A percentile compares a stretch with the other conserved stretches of the same genome.
Evolutionary conservation across 1,140 invertebrate species (phyloP).

Genomic region (Rhopalosiphum padi): DNA sequence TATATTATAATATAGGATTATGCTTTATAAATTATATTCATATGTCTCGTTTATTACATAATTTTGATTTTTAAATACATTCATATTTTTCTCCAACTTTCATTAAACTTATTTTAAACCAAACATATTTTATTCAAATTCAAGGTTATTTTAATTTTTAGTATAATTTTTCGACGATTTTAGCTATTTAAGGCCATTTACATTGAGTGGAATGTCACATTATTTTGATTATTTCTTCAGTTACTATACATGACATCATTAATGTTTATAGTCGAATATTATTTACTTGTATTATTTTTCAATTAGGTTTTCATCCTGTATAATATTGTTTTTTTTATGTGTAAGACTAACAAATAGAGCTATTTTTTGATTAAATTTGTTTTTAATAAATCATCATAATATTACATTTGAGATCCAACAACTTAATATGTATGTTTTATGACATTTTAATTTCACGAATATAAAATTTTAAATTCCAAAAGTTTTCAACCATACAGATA

Average conservation of each 20-base stretch:
- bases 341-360: no score
- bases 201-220: neutral
- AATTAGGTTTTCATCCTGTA: neutral
- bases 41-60: neutral
- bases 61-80: neutral
- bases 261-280: neutral
- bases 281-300: neutral
- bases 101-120: constrained; percentile 15
- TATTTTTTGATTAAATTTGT: no score
- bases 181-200: neutral
- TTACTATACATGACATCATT: neutral
- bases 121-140: neutral
- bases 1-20: neutral
- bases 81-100: constrained; percentile 4
- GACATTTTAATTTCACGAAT: neutral
- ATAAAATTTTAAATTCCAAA: neutral
- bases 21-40: neutral
- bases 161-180: neutral
- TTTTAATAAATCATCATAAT: neutral
- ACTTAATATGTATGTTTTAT: neutral
- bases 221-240: neutral
- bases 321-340: neutral
- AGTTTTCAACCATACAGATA: neutral
- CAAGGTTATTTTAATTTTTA: neutral
- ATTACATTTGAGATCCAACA: neutral